Conservation (phyloP, 2,797 vertebrate species). For the Xyrichtys novacula region DNA sequence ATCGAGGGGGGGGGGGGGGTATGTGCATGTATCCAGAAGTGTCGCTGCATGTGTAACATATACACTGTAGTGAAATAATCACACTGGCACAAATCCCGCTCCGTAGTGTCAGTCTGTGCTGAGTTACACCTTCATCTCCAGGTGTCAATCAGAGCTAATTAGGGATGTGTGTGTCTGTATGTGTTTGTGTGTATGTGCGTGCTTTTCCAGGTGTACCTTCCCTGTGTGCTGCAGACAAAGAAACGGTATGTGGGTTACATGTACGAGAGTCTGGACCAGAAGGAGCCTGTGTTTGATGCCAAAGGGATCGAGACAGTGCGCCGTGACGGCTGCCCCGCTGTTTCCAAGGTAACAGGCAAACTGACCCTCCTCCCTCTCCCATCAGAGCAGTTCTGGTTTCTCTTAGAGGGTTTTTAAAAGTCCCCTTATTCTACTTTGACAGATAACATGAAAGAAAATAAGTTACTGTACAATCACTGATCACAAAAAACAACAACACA, state of each 20-base stretch:
- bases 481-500: too few species aligned
- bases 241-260: slow-evolving; percentile 99
- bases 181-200: slow-evolving; percentile 26
- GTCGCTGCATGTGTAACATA: too few species aligned
- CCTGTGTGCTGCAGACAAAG: slow-evolving; percentile 97
- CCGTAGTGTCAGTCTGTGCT: neutral
- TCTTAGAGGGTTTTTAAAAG: too few species aligned
- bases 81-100: too few species aligned
- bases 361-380: neutral
- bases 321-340: slow-evolving; percentile 95
- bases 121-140: neutral
- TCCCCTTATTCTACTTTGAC: too few species aligned
- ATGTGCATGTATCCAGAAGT: too few species aligned
- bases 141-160: neutral
- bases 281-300: slow-evolving; percentile 95
- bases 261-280: slow-evolving; percentile 97
- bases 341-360: slow-evolving; percentile 92
- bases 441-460: too few species aligned
- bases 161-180: slow-evolving; percentile 6
- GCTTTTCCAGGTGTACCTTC: slow-evolving; percentile 87
- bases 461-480: too few species aligned
- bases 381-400: neutral
- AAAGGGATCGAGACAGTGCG: slow-evolving; percentile 99
- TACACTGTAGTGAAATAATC: too few species aligned
- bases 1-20: too few species aligned